phyloP scores from a whole-genome alignment of 2,888 invertebrate genomes.

The Microdon myrmicae region DNA sequence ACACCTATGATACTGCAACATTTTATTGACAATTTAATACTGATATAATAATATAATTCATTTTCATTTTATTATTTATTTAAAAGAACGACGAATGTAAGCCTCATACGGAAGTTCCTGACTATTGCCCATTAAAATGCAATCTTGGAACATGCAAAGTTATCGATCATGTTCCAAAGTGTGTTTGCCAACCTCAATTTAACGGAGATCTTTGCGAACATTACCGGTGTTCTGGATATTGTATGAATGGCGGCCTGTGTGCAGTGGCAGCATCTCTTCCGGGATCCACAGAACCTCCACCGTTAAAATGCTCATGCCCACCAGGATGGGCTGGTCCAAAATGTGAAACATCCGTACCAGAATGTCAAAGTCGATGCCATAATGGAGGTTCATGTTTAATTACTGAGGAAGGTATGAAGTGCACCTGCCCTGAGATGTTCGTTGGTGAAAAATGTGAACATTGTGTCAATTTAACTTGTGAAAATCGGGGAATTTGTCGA shows the following conservation, averaged over 20 bases:
- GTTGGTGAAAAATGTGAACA: conserved; percentile 71
- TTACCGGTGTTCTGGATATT: conserved; percentile 76
- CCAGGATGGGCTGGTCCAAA: conserved; percentile 74
- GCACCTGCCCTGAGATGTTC: conserved; percentile 70
- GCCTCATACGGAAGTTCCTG: conserved; percentile 60
- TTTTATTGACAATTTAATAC: conserved; percentile 5
- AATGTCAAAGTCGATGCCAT: conserved; percentile 71
- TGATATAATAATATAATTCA: not conserved
- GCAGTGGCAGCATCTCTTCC: conserved; percentile 65
- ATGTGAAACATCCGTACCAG: conserved; percentile 72
- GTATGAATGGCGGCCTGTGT: conserved; percentile 73
- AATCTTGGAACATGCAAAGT: conserved; percentile 73
- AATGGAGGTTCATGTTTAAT: conserved; percentile 73
- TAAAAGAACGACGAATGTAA: conserved; percentile 58
- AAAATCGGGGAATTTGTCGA: conserved; percentile 73
- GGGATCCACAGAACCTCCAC: conserved; percentile 58
- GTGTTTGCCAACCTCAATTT: conserved; percentile 74
- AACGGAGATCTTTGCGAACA: conserved; percentile 76
- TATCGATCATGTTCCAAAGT: conserved; percentile 70
- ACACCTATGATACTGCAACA: too few species aligned
- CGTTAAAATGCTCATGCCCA: conserved; percentile 71
- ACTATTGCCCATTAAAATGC: conserved; percentile 70
- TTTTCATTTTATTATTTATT: not conserved
- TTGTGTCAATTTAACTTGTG: conserved; percentile 71
- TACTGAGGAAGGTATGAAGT: conserved; percentile 64